phyloP scores from a whole-genome alignment of 2,888 invertebrate species.

The Chirona hameri region DNA sequence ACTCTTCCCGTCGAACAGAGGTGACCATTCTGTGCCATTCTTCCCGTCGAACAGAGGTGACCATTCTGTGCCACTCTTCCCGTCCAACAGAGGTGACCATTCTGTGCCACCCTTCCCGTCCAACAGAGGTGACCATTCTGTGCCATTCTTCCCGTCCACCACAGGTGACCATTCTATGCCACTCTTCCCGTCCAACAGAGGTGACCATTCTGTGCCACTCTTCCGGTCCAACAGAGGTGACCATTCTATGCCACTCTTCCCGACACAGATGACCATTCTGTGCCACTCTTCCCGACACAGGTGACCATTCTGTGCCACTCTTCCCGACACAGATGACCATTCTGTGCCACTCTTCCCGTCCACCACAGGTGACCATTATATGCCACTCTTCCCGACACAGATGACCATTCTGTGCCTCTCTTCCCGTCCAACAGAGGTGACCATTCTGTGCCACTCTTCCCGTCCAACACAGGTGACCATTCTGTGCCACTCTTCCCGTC shows the following conservation, averaged over 20 bases:
- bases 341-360: slow-evolving; percentile 36
- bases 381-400: too few species aligned
- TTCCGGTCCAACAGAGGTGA: slow-evolving; percentile 57
- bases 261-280: neutral
- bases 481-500: slow-evolving; percentile 36
- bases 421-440: slow-evolving; percentile 57
- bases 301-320: slow-evolving; percentile 52
- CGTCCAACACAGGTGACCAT: too few species aligned
- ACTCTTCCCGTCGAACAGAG: slow-evolving; percentile 50
- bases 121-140: neutral
- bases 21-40: too few species aligned
- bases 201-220: slow-evolving; percentile 7
- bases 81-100: slow-evolving; percentile 60
- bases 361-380: slow-evolving; percentile 65
- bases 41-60: too few species aligned
- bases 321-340: too few species aligned
- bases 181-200: too few species aligned
- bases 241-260: too few species aligned
- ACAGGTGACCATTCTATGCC: too few species aligned
- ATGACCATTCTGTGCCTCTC: slow-evolving; percentile 1
- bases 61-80: slow-evolving; percentile 34
- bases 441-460: too few species aligned
- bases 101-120: too few species aligned
- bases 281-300: slow-evolving; percentile 50
- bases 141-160: slow-evolving; percentile 37